These are phyloP conservation scores for Trichopoda pennipes DNA, from an alignment of 2,888 invertebrate genomes.

Conservation along the genomic window DNA sequence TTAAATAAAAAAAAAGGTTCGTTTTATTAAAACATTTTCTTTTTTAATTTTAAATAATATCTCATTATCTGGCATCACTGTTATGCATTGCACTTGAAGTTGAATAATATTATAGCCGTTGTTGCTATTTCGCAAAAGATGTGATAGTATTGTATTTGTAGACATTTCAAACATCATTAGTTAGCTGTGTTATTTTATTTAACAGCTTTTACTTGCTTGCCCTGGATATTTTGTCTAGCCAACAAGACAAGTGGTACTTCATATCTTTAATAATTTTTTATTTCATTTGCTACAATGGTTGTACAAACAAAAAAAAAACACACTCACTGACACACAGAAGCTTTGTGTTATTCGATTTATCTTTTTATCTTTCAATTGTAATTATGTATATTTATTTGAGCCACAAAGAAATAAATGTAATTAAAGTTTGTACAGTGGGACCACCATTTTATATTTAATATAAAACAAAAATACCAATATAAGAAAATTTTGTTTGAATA, in stretches of 20 bases:
- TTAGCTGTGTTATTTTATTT: no score
- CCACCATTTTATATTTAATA: no score
- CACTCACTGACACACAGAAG: no score
- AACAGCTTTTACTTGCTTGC: background rate
- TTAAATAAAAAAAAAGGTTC: no score
- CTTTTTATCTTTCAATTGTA: constrained; percentile 1
- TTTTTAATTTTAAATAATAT: no score
- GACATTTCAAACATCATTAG: no score
- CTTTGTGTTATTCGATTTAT: background rate
- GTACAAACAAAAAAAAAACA: background rate
- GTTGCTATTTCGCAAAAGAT: background rate
- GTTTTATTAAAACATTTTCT: no score
- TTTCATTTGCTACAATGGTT: background rate
- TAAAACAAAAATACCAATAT: no score
- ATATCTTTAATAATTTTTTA: constrained; percentile 16
- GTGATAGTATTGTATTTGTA: background rate
- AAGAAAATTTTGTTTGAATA: no score
- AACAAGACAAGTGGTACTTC: constrained; percentile 18
- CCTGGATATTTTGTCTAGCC: constrained; percentile 18
- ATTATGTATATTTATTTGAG: background rate
- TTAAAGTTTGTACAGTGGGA: background rate
- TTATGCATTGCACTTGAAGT: constrained; percentile 42
- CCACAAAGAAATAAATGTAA: background rate
- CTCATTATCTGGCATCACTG: constrained; percentile 25
- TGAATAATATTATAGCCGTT: constrained; percentile 21